Conservation (phyloP, 2,797 vertebrate species). For the Acanthornis magna region DNA sequence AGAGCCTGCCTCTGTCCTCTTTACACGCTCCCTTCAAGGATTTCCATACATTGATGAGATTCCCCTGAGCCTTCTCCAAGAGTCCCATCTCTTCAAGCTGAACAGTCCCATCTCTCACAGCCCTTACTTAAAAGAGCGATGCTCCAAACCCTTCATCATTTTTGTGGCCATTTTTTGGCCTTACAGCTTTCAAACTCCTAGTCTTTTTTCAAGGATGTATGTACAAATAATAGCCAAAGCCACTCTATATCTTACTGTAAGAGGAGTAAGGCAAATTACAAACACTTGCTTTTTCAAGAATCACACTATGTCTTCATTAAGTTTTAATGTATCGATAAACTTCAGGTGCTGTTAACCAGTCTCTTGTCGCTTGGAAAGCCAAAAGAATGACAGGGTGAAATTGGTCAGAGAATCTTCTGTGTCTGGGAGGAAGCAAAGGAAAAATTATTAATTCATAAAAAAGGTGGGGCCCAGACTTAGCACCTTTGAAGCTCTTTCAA, state of each 20-base stretch:
- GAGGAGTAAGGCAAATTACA: neutral
- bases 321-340: neutral
- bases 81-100: neutral
- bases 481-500: neutral
- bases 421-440: neutral
- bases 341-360: neutral
- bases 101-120: neutral
- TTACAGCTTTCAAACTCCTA: neutral
- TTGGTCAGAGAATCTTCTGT: neutral
- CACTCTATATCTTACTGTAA: accelerated
- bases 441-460: neutral
- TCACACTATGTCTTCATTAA: neutral
- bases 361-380: neutral
- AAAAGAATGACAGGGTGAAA: neutral
- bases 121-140: neutral
- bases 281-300: neutral
- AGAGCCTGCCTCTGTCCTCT: neutral
- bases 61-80: neutral
- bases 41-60: neutral
- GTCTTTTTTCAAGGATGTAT: neutral
- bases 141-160: neutral
- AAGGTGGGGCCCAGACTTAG: neutral
- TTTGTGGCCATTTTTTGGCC: neutral
- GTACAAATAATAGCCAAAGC: neutral
- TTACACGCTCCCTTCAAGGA: accelerated